Percentiles rank a stretch among this genome's conserved stretches.
Conservation (phyloP, 1,140 invertebrate species). For the Eciton burchellii region DNA sequence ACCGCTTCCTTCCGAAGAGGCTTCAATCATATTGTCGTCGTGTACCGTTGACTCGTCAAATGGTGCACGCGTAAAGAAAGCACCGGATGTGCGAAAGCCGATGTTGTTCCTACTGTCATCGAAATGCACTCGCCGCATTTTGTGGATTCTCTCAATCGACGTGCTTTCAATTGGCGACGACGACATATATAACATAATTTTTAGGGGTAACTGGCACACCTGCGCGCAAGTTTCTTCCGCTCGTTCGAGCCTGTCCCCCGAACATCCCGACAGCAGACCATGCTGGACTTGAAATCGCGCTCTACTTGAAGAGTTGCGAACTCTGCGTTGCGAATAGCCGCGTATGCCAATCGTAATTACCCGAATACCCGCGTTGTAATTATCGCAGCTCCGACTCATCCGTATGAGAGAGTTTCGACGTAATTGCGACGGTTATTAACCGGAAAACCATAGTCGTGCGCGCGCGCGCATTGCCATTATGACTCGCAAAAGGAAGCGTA, state of each 20-base stretch:
- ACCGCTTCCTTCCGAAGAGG: conserved; percentile 55
- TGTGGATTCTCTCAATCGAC: conserved; percentile 11
- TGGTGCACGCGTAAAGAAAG: conserved; percentile 31
- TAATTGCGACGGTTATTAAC: conserved; percentile 49
- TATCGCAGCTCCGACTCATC: not conserved
- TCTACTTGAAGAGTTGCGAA: not conserved
- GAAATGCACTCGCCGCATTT: conserved; percentile 28
- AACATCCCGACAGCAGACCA: not conserved
- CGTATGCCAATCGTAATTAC: conserved; percentile 39
- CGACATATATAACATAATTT: not conserved
- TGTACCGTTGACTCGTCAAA: conserved; percentile 51
- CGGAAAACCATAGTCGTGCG: conserved; percentile 13
- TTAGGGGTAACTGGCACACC: conserved; percentile 34
- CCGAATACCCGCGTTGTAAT: conserved; percentile 48
- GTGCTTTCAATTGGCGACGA: conserved; percentile 19
- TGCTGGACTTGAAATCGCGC: not conserved
- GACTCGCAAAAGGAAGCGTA: not conserved
- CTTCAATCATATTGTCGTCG: conserved; percentile 57
- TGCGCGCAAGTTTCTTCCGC: conserved; percentile 40
- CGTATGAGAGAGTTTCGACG: conserved; percentile 3
- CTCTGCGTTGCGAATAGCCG: not conserved
- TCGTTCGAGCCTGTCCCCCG: not conserved
- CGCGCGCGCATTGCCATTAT: conserved; percentile 17
- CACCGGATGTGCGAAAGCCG: conserved; percentile 49
- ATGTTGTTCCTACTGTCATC: conserved; percentile 12